Percentiles rank a stretch among this genome's conserved stretches.
These are phyloP conservation scores for Neopipo cinnamomea DNA, from an alignment of 2,113 vertebrate species.

Conservation along the genomic window DNA sequence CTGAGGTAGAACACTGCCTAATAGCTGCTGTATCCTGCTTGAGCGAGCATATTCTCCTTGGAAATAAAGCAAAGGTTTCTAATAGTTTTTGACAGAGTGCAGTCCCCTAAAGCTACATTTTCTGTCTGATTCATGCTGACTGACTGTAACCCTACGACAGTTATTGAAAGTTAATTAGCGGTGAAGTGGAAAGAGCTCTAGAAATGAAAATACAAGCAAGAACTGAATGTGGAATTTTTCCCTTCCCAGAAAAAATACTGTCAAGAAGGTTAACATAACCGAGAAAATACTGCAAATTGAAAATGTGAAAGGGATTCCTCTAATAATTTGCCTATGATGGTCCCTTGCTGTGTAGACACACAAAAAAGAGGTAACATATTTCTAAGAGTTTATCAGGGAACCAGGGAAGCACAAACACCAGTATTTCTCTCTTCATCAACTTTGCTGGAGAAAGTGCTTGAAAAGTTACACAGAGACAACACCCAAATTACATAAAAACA, in stretches of 20 bases:
- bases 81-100: slow-evolving; percentile 40
- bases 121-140: slow-evolving; percentile 64
- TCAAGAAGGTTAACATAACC: not conserved
- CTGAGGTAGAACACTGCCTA: not conserved
- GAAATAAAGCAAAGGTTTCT: slow-evolving; percentile 49
- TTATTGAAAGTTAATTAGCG: slow-evolving; percentile 63
- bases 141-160: slow-evolving; percentile 44
- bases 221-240: slow-evolving; percentile 7
- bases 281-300: not conserved
- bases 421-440: not conserved
- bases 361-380: not conserved
- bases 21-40: slow-evolving; percentile 38
- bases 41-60: not conserved
- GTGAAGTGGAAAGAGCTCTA: slow-evolving; percentile 59
- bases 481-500: not conserved
- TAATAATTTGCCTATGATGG: not conserved
- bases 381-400: not conserved
- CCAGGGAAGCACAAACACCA: not conserved
- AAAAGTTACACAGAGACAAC: slow-evolving; percentile 5
- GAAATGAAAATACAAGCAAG: slow-evolving; percentile 55
- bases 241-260: not conserved
- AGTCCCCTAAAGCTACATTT: slow-evolving; percentile 53
- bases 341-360: not conserved
- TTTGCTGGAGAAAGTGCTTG: not conserved
- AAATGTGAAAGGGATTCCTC: not conserved